Conservation (phyloP, 1,140 invertebrate species). For the Heliconius eleuchia region DNA sequence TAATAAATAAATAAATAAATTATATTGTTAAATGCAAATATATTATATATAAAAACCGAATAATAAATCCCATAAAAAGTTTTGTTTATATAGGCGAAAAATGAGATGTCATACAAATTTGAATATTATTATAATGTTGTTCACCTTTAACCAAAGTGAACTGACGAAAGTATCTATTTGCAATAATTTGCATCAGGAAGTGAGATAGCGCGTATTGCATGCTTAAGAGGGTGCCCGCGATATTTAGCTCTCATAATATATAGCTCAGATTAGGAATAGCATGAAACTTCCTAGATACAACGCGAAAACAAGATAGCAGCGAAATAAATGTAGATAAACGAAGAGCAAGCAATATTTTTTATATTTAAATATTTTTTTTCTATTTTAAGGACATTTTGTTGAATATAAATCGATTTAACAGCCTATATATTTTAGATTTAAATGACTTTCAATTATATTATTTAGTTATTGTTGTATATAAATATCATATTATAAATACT, state of each 20-base stretch:
- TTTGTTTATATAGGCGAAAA: background rate
- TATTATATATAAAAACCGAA: too few relatives aligned
- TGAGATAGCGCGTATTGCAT: conserved; percentile 56
- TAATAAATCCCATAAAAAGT: background rate
- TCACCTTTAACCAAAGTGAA: conserved; percentile 22
- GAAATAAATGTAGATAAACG: conserved; percentile 30
- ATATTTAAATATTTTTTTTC: background rate
- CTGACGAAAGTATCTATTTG: conserved; percentile 58
- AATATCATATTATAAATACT: too few relatives aligned
- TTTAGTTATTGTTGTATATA: too few relatives aligned
- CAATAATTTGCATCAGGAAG: conserved; percentile 72
- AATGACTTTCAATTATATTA: too few relatives aligned
- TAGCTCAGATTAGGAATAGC: conserved; percentile 43
- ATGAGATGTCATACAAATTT: background rate
- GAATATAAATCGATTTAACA: too few relatives aligned
- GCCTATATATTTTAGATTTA: too few relatives aligned
- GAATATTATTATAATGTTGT: conserved; percentile 9
- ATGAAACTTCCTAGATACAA: conserved; percentile 53
- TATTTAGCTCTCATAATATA: conserved; percentile 46
- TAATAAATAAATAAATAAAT: too few relatives aligned
- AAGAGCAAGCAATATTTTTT: background rate
- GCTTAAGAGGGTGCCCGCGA: conserved; percentile 54
- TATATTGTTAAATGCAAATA: too few relatives aligned
- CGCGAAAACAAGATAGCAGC: conserved; percentile 38
- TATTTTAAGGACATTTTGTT: too few relatives aligned